These are phyloP conservation scores for Lepus oiostolus DNA, from an alignment of 2,797 vertebrate genomes.

Conservation along the genomic window DNA sequence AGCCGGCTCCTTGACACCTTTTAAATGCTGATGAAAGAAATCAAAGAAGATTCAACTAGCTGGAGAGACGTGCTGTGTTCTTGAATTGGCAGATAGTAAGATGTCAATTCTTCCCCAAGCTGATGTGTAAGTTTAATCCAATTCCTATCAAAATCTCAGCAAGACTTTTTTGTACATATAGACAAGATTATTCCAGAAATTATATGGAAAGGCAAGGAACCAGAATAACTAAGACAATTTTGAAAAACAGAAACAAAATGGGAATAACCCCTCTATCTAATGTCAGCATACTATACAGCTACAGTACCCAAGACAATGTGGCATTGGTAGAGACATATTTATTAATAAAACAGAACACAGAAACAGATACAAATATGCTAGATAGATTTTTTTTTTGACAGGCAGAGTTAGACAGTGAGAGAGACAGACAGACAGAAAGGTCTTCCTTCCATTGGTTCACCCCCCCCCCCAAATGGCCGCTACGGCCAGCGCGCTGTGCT, in stretches of 20 bases:
- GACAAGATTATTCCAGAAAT: neutral
- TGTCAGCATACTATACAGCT: neutral
- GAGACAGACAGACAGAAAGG: too few relatives aligned
- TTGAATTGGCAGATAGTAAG: neutral
- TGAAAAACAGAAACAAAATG: constrained; percentile 18
- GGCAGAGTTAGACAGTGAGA: too few relatives aligned
- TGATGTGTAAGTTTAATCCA: constrained; percentile 13
- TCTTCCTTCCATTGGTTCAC: too few relatives aligned
- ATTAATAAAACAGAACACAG: neutral
- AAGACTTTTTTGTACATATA: constrained; percentile 8
- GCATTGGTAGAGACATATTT: neutral
- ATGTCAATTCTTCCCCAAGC: neutral
- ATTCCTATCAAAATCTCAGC: constrained; percentile 6
- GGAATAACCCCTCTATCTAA: neutral
- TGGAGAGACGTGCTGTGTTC: neutral
- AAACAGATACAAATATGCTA: neutral
- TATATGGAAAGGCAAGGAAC: neutral
- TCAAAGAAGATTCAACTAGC: constrained; percentile 27
- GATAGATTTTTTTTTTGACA: neutral
- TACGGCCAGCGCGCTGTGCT: accelerated
- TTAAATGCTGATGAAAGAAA: constrained; percentile 17
- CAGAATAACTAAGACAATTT: constrained; percentile 16
- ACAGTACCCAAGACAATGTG: neutral
- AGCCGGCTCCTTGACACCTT: neutral
- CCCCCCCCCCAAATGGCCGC: too few relatives aligned